phyloP scores from a whole-genome alignment of 92 coral and sea anemone species.

The Phymanthus crucifer region DNA sequence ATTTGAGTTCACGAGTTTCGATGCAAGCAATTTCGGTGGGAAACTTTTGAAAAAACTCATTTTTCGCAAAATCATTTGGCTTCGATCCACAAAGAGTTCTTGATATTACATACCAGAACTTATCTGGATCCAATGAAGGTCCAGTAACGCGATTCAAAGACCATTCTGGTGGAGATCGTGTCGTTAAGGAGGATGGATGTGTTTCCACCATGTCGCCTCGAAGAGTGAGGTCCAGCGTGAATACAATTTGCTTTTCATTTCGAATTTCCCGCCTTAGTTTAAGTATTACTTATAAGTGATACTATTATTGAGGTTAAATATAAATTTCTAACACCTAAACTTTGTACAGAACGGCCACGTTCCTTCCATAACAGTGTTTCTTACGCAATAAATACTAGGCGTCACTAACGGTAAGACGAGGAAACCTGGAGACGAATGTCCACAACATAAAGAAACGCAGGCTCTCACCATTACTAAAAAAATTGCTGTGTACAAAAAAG shows the following conservation, averaged over 20 bases:
- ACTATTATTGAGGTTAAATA: too few species aligned
- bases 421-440: too few species aligned
- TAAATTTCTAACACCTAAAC: neutral
- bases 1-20: slow-evolving; percentile 19
- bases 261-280: too few species aligned
- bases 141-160: slow-evolving; percentile 12
- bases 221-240: neutral
- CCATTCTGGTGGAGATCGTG: neutral
- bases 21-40: slow-evolving; percentile 25
- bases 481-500: too few species aligned
- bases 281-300: too few species aligned
- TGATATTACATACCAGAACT: slow-evolving; percentile 36
- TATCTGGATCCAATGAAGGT: slow-evolving; percentile 27
- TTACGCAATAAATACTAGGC: too few species aligned
- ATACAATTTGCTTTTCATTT: neutral
- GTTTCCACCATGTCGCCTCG: neutral
- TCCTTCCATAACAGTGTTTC: neutral
- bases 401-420: too few species aligned
- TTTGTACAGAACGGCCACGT: neutral
- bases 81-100: slow-evolving; percentile 32
- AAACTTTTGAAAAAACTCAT: slow-evolving; percentile 21
- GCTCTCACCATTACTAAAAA: too few species aligned
- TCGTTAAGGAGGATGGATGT: neutral
- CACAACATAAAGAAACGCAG: too few species aligned
- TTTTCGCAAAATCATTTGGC: slow-evolving; percentile 17